Percentiles rank a stretch among this genome's conserved stretches.
phyloP scores from a whole-genome alignment of 2,888 invertebrate species.

The Campoplex capitator region DNA sequence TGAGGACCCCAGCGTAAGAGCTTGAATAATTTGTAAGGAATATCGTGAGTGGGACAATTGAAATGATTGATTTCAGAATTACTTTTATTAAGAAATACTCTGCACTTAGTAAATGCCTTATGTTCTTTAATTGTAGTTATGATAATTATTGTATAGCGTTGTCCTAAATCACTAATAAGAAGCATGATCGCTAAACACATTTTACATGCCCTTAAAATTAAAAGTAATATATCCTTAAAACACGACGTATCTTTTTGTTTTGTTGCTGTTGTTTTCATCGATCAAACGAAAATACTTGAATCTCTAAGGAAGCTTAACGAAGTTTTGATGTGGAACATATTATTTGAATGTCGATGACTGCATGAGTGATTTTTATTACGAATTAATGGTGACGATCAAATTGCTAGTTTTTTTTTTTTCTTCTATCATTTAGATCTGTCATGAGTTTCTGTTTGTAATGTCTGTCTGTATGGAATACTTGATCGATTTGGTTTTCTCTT shows the following conservation, averaged over 20 bases:
- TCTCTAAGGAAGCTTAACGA: conserved; percentile 69
- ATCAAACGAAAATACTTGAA: conserved; percentile 79
- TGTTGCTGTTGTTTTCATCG: conserved; percentile 67
- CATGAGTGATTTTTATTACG: conserved; percentile 49
- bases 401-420: conserved; percentile 27
- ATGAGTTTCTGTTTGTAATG: conserved; percentile 10
- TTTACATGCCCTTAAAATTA: conserved; percentile 84
- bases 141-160: conserved; percentile 84
- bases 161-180: conserved; percentile 83
- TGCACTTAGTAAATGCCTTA: conserved; percentile 85
- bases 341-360: conserved; percentile 56
- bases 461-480: conserved; percentile 34
- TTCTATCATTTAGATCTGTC: conserved; percentile 16
- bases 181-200: conserved; percentile 84
- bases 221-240: conserved; percentile 82
- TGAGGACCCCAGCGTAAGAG: neutral
- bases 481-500: conserved; percentile 32
- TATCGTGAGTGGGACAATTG: conserved; percentile 16
- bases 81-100: conserved; percentile 85
- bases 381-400: conserved; percentile 34
- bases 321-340: conserved; percentile 64
- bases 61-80: conserved; percentile 79
- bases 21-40: neutral
- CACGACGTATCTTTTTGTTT: conserved; percentile 77
- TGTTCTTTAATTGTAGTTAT: conserved; percentile 83